Conservation (phyloP, 2,888 invertebrate genomes). For the Flexamia atlantica region DNA sequence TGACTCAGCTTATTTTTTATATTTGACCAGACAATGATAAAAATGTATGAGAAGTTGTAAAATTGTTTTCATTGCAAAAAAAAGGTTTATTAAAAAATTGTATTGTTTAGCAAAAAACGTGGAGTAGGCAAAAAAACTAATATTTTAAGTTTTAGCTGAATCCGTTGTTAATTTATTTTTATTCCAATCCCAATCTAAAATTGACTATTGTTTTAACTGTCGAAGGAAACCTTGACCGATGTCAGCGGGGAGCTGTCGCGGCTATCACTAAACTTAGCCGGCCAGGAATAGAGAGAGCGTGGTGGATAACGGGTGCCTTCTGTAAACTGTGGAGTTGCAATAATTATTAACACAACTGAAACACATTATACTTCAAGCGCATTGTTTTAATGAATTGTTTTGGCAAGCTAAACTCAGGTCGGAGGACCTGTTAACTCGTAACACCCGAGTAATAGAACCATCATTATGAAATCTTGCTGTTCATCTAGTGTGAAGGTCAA, state of each 20-base stretch:
- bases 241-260: not conserved
- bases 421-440: not conserved
- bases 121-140: no score
- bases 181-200: not conserved
- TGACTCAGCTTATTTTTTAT: no score
- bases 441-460: not conserved
- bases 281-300: conserved; percentile 6
- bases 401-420: not conserved
- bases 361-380: not conserved
- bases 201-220: not conserved
- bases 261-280: conserved; percentile 8
- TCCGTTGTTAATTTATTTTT: not conserved
- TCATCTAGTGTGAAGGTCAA: not conserved
- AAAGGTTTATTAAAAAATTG: no score
- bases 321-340: conserved; percentile 5
- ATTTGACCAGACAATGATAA: no score
- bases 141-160: no score
- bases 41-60: no score
- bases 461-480: not conserved
- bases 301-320: not conserved
- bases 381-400: not conserved
- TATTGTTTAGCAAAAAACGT: no score
- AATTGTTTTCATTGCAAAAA: no score
- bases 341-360: conserved; percentile 22
- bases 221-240: not conserved